These are phyloP conservation scores for Indri indri DNA, from an alignment of 2,113 vertebrate species.

Conservation along the genomic window DNA sequence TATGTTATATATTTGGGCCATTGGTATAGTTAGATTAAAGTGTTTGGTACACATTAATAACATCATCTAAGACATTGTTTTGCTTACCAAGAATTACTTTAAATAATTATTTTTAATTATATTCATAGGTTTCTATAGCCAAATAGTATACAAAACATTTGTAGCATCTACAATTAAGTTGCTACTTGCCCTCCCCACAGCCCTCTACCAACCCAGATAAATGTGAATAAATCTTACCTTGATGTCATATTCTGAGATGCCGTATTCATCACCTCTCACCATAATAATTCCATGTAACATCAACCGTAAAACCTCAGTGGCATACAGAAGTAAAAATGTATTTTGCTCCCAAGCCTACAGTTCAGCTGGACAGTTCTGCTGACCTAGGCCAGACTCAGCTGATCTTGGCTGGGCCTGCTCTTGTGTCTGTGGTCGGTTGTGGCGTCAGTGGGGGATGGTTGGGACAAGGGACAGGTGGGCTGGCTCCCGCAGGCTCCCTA, in stretches of 20 bases:
- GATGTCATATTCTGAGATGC: not conserved
- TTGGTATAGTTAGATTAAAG: not conserved
- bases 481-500: fast-evolving
- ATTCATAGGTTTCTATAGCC: not conserved
- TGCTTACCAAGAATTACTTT: not conserved
- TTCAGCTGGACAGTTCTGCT: not conserved
- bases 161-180: not conserved
- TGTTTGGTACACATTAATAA: not conserved
- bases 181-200: no score
- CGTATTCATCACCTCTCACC: not conserved
- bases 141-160: not conserved
- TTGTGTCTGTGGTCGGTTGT: not conserved
- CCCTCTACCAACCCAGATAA: no score
- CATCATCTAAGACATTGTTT: not conserved
- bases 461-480: not conserved
- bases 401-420: not conserved
- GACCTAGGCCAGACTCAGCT: not conserved
- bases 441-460: not conserved
- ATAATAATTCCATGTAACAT: not conserved
- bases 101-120: not conserved
- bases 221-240: not conserved
- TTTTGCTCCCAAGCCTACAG: not conserved
- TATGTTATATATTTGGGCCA: not conserved
- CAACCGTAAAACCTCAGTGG: not conserved
- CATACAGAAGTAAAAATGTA: not conserved